Percentiles rank a stretch among this genome's conserved stretches.
Evolutionary conservation across 2,888 invertebrate genomes (phyloP).

Genomic region (Ryuthela nishihirai): DNA sequence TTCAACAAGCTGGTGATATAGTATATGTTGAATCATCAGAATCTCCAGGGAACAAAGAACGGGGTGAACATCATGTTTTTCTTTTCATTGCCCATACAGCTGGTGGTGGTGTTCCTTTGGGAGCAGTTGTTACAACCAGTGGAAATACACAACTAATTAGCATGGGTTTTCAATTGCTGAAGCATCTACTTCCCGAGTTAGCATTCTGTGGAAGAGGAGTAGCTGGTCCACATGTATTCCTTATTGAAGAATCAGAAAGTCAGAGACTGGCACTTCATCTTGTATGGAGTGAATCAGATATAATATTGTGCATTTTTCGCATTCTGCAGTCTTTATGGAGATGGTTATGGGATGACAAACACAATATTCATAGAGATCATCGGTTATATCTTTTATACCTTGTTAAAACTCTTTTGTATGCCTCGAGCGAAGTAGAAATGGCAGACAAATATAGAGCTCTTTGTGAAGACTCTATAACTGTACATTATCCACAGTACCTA

Average conservation of each 20-base stretch:
- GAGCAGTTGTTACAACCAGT: constrained; percentile 7
- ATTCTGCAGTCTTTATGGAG: constrained; percentile 16
- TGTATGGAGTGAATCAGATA: constrained; percentile 11
- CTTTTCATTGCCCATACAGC: constrained; percentile 16
- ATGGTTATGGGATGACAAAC: constrained; percentile 30
- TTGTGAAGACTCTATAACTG: constrained; percentile 8
- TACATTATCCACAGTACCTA: constrained; percentile 16
- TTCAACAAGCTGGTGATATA: constrained; percentile 3
- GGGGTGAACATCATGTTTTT: constrained; percentile 9
- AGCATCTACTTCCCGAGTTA: constrained; percentile 11
- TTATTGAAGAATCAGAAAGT: constrained; percentile 16
- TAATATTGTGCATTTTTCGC: constrained; percentile 17
- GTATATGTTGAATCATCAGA: constrained; percentile 17
- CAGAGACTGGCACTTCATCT: constrained; percentile 1
- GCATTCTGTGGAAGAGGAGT: constrained; percentile 12
- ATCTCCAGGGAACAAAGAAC: constrained; percentile 15
- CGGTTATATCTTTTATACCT: constrained; percentile 20
- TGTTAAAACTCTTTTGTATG: constrained; percentile 17
- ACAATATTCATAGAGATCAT: constrained; percentile 18
- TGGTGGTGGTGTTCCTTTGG: constrained; percentile 16
- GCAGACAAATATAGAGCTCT: constrained; percentile 12
- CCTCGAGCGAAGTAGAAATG: constrained; percentile 17
- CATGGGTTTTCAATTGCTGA: constrained; percentile 14
- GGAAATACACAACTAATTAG: background rate
- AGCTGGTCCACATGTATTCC: constrained; percentile 9